Conservation (phyloP, 2,113 vertebrate genomes). For the rabbit (Oryctolagus cuniculus) region DNA sequence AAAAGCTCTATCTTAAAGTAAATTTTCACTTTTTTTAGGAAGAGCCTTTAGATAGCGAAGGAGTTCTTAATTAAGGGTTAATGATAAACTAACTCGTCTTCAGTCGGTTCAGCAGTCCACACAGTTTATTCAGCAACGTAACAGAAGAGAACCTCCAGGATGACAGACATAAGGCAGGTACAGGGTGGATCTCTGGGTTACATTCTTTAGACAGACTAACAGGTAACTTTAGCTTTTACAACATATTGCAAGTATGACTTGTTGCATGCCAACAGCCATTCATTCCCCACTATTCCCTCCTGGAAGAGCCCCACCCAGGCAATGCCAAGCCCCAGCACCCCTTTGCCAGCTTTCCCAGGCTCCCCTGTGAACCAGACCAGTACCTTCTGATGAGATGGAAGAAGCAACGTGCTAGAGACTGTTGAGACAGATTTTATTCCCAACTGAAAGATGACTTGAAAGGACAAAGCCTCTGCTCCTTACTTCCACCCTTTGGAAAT, state of each 20-base stretch:
- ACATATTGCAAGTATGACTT: constrained; percentile 40
- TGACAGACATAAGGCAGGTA: constrained; percentile 71
- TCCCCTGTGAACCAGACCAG: constrained; percentile 19
- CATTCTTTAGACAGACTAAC: constrained; percentile 67
- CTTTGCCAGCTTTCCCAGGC: neutral
- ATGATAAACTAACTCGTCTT: constrained; percentile 65
- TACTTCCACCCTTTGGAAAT: constrained; percentile 44
- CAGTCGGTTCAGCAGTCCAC: constrained; percentile 58
- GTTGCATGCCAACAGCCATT: neutral
- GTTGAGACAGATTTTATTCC: constrained; percentile 47
- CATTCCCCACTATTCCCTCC: neutral
- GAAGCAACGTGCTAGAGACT: constrained; percentile 18
- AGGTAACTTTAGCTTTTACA: constrained; percentile 58
- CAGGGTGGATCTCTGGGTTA: constrained; percentile 32
- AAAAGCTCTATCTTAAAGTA: constrained; percentile 25
- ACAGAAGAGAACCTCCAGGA: constrained; percentile 57
- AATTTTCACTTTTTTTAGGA: constrained; percentile 23
- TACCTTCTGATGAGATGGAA: constrained; percentile 17
- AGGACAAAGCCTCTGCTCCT: constrained; percentile 4
- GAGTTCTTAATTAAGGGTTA: constrained; percentile 5
- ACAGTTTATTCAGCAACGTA: constrained; percentile 74
- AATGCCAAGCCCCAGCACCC: neutral
- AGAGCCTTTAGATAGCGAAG: neutral
- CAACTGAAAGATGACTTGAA: constrained; percentile 43
- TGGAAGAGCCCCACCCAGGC: neutral